These are phyloP conservation scores for Crypturellus undulatus DNA, from an alignment of 2,113 vertebrate genomes.

Conservation along the genomic window DNA sequence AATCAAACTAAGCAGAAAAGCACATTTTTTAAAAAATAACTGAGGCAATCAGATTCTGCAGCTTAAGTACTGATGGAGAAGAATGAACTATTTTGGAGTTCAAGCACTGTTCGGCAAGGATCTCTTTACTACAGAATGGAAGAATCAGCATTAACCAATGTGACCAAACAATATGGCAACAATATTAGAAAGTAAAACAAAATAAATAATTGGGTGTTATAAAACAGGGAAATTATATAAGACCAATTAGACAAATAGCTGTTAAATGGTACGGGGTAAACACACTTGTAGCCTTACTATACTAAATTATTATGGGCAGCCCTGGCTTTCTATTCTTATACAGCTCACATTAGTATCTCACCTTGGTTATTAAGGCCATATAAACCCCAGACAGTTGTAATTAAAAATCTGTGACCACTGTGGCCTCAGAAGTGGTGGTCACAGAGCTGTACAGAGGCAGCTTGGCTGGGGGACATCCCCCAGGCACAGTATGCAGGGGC, in stretches of 20 bases:
- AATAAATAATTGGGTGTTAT: not conserved
- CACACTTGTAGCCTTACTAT: not conserved
- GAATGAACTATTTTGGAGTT: not conserved
- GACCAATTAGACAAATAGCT: not conserved
- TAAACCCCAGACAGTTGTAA: not conserved
- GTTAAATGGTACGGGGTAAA: not conserved
- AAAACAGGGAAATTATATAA: not conserved
- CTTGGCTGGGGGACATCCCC: not conserved
- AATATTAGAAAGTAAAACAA: not conserved
- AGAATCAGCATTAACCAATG: not conserved
- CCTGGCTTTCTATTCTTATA: not conserved
- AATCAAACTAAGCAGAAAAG: not conserved
- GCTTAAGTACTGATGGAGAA: not conserved
- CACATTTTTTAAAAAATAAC: not conserved
- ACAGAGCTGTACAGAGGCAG: not conserved
- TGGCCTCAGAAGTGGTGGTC: not conserved
- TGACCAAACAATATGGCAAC: not conserved
- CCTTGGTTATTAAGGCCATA: not conserved
- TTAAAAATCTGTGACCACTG: rapidly evolving
- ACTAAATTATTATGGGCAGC: not conserved
- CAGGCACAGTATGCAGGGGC: rapidly evolving
- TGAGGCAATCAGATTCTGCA: not conserved
- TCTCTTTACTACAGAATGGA: not conserved
- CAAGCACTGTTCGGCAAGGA: not conserved
- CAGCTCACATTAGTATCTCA: not conserved